Base-by-base conservation (phyloP, 1,140 invertebrate species). In the Drosophila baimaii region DNA sequence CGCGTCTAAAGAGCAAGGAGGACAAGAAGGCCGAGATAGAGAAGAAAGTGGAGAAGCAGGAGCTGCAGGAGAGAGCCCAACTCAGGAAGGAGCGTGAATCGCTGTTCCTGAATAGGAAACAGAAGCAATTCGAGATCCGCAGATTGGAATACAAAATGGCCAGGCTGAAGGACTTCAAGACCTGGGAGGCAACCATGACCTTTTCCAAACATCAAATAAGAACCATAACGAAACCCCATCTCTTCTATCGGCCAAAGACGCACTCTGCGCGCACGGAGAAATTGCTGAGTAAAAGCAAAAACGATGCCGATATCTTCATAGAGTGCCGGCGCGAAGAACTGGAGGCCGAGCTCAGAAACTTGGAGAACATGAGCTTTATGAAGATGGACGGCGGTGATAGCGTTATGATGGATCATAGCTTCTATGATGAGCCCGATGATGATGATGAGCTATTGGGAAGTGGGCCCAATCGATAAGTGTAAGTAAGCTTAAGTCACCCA, bases 111-210 rank as follows among this genome's bases (percentile, higher is more conserved):
- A 96, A 97, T 56, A 94, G 97, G 44, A 97, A 97, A 91, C 94
- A 95, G 64, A 97, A 98, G 91, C 96, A 98, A 91, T 95, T 95
- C 2, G 96, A 98, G 92, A 97, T 99, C 46, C 95, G 95, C 83
- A 95, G 95, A 44, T 93, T 99, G n/a, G 98, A 99, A 92, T 94
- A 95, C 46, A 99, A 99, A 93, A 96, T 99, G 94, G 95, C 95
- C 13, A 93, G 97, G 27, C 95, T 98, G 65, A 95, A 96, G 81
- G 96, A 98, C 92, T 97, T 97, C 92, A 95, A 98, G 78, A 94
- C 95, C 59, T 99, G 98, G 96, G 97, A 98, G 90, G 93, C 94
- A 12, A 95, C 96, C 44, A 96, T 97, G 62, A 94, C 95, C 75
- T 94, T 95, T 33, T 93, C 98, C 23, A 93, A 94, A 21, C 95